These are phyloP conservation scores for Boloria selene DNA, from an alignment of 2,888 invertebrate genomes.

Conservation along the genomic window DNA sequence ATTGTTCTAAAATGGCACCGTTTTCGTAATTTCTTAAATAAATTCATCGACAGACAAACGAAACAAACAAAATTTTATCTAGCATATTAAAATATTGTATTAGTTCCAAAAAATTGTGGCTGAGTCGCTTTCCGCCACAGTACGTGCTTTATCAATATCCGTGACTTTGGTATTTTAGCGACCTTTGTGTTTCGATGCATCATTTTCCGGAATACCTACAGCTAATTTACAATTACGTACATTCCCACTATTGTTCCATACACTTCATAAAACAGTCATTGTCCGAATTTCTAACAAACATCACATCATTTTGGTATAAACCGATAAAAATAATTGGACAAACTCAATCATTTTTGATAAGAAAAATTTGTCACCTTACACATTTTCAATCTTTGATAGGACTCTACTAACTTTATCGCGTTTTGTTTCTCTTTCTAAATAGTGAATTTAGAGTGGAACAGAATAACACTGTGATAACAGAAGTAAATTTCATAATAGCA, in stretches of 20 bases:
- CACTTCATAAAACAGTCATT: conserved; percentile 5
- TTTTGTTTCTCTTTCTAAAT: conserved; percentile 41
- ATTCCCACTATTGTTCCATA: conserved; percentile 35
- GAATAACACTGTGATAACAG: conserved; percentile 45
- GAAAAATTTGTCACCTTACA: conserved; percentile 12
- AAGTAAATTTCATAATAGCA: conserved; percentile 51
- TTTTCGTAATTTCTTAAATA: too few relatives aligned
- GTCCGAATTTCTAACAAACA: background rate
- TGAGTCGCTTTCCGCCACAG: conserved; percentile 10
- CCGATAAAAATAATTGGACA: background rate
- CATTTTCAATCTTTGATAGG: conserved; percentile 42
- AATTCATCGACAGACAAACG: too few relatives aligned
- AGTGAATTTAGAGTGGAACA: conserved; percentile 42
- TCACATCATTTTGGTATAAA: conserved; percentile 12
- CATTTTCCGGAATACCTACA: conserved; percentile 41
- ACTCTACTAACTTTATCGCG: conserved; percentile 37
- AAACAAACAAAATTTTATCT: too few relatives aligned
- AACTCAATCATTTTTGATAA: background rate
- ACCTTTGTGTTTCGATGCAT: conserved; percentile 39
- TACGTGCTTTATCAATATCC: conserved; percentile 61
- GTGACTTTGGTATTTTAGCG: conserved; percentile 53
- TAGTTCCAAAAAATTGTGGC: background rate
- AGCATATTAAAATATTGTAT: background rate
- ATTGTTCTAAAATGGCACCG: too few relatives aligned
- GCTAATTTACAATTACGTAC: conserved; percentile 31